These are phyloP conservation scores for Drosophila nebulosa DNA, from an alignment of 1,140 invertebrate genomes.

Conservation along the genomic window DNA sequence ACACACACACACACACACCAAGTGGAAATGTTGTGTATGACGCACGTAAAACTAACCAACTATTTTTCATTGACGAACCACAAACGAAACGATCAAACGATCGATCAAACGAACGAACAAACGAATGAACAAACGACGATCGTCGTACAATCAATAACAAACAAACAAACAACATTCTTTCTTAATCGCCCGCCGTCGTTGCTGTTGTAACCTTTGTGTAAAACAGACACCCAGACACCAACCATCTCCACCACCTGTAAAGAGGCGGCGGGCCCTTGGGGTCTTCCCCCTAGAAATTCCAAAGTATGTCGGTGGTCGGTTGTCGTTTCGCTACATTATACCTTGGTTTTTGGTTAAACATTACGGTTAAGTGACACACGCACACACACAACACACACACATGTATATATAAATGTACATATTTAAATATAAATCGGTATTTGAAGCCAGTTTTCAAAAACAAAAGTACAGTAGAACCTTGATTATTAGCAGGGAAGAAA, in stretches of 20 bases:
- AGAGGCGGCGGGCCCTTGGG: neutral
- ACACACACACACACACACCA: neutral
- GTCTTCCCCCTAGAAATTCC: neutral
- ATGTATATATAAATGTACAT: no score
- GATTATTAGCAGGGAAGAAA: no score
- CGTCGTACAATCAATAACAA: neutral
- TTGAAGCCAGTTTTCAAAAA: no score
- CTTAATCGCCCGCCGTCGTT: neutral
- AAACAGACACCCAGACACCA: neutral
- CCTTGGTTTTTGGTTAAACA: neutral
- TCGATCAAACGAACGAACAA: neutral
- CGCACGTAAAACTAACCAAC: conserved; percentile 39
- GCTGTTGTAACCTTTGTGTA: neutral
- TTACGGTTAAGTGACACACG: no score
- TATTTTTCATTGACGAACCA: conserved; percentile 50
- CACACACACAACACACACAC: no score
- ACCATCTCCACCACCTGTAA: no score
- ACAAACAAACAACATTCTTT: neutral
- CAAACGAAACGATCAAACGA: neutral
- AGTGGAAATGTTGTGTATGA: conserved; percentile 35
- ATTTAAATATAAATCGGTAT: no score
- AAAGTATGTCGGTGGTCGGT: neutral
- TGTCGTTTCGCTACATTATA: no score
- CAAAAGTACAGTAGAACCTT: no score
- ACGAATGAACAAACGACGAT: neutral